These are phyloP conservation scores for Peromyscus leucopus DNA, from an alignment of 2,113 vertebrate species.

Conservation along the genomic window DNA sequence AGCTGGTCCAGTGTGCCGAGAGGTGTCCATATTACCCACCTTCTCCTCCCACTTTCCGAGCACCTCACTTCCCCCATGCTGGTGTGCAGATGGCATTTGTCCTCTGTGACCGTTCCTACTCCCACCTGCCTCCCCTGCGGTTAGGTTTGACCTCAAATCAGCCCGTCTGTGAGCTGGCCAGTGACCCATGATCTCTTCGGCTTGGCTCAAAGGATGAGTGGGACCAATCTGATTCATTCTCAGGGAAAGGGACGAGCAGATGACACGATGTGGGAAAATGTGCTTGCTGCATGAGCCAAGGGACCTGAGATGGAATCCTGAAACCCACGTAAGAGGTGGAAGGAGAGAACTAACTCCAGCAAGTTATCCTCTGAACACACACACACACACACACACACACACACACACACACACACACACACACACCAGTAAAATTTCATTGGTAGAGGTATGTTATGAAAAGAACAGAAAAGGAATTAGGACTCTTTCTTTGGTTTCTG, in stretches of 20 bases:
- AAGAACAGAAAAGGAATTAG: background rate
- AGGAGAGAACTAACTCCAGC: background rate
- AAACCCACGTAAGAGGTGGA: background rate
- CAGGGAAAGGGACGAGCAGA: background rate
- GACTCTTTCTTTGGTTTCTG: background rate
- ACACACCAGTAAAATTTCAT: background rate
- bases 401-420: too few species aligned
- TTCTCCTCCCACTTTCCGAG: background rate
- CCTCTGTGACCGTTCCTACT: background rate
- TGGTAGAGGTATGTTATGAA: background rate
- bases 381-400: background rate
- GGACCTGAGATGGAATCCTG: background rate
- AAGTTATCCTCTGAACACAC: background rate
- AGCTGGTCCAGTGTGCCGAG: background rate
- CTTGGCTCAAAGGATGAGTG: background rate
- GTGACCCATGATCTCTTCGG: background rate
- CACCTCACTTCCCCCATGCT: background rate
- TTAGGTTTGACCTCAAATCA: conserved; percentile 5
- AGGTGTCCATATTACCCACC: background rate
- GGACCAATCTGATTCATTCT: background rate
- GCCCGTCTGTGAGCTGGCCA: background rate
- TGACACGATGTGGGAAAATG: background rate
- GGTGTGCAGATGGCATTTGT: background rate
- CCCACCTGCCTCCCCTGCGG: background rate
- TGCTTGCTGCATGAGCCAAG: background rate